Conservation (phyloP, 2,888 invertebrate species). For the Torymus texanus region DNA sequence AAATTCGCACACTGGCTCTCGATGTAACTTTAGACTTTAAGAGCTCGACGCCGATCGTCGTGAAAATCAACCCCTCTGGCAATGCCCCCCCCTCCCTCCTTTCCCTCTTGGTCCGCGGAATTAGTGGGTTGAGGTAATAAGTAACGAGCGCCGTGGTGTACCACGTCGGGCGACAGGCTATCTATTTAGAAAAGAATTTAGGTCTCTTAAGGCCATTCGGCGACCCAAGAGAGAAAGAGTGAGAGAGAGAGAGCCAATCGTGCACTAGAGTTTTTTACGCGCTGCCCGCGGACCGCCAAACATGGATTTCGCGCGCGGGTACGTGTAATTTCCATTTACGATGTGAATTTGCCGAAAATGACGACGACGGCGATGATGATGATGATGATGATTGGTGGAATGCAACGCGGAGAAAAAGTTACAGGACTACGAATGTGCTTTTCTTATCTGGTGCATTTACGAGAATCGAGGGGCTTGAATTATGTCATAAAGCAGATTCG, state of each 20-base stretch:
- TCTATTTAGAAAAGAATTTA: constrained; percentile 70
- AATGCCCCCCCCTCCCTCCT: constrained; percentile 42
- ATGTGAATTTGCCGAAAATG: constrained; percentile 44
- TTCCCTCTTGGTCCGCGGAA: constrained; percentile 60
- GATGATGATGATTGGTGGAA: constrained; percentile 30
- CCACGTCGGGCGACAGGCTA: constrained; percentile 62
- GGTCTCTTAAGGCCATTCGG: constrained; percentile 68
- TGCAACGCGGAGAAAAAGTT: neutral
- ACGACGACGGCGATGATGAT: too few species aligned
- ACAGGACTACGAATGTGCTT: neutral
- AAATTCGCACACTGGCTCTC: neutral
- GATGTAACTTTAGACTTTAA: constrained; percentile 39
- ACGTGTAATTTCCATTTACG: constrained; percentile 26
- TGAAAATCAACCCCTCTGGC: constrained; percentile 63
- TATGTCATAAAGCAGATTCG: neutral
- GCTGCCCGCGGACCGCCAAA: constrained; percentile 48
- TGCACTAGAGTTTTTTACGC: constrained; percentile 42
- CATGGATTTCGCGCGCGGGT: constrained; percentile 38
- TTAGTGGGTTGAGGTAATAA: constrained; percentile 71
- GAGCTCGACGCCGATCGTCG: constrained; percentile 54
- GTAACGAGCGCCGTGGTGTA: constrained; percentile 59
- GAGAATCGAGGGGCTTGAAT: neutral
- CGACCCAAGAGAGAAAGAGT: constrained; percentile 57
- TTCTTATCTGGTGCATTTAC: neutral
- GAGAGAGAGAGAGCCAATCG: constrained; percentile 41